Base-by-base conservation (phyloP, 2,113 vertebrate species). In the Esox niger region DNA sequence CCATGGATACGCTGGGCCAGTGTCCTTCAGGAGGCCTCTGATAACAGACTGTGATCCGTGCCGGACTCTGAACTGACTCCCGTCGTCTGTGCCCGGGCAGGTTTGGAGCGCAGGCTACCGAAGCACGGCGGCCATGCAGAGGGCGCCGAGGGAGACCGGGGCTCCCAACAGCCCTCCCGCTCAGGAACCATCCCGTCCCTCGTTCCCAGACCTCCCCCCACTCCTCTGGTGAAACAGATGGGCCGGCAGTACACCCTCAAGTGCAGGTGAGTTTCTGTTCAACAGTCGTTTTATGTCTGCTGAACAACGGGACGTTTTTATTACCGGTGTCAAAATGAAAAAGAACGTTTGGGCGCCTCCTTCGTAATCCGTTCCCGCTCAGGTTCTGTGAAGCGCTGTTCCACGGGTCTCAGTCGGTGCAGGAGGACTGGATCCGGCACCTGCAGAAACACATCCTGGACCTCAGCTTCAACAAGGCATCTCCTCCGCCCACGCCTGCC, bases 321-420 rank as follows among this genome's bases (percentile, higher is more conserved):
- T 43, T 43, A 17, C 17, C 17, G 38, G 38, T 15, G 4, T 43
- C 35, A 15, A 15, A 43, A 4, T 10, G 35, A n/a, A n/a, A n/a
- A n/a, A 27, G 15, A 26, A 6, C 10, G 13, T 20, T 13, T 8
- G 47, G 0, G 21, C 25, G 57, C 29, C 33, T 23, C 72, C 58
- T 26, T 23, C 21, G 6, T 52, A 6, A 0, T 78, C 4, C 77
- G 3, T 33, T 47, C 46, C 63, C 30, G 15, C 10, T 0, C 71
- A 98, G 96, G 91, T 98, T 98, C 85, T 98, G 96, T 71, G 95
- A 98, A 64, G 91, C 94, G 81, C 93, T 96, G 62, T 98, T 98
- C 82, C 93, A 93, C 0, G 96, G 96, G 0, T 95, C 96, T 1
- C 91, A 95, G 68, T 96, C 96, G 1, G 91, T 98, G 60, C 96